Evolutionary conservation across 2,888 invertebrate species (phyloP).

Genomic region (Rhingia campestris): DNA sequence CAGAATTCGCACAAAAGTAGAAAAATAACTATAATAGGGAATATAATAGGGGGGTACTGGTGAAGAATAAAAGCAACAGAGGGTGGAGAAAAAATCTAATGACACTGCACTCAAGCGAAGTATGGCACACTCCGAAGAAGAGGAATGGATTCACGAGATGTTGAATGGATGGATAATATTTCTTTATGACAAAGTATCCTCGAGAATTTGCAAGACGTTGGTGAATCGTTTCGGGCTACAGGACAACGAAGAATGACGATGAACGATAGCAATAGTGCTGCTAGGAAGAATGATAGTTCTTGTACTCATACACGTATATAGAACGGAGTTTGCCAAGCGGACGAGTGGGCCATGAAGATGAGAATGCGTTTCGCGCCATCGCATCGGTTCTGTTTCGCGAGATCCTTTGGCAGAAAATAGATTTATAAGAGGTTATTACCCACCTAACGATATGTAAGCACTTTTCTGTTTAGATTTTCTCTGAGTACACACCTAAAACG

Average conservation of each 20-base stretch:
- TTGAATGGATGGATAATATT: conserved; percentile 57
- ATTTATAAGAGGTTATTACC: neutral
- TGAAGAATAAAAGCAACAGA: neutral
- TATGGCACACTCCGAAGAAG: conserved; percentile 44
- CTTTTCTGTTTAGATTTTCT: no score
- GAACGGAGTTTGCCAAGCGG: conserved; percentile 19
- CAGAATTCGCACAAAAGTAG: conserved; percentile 11
- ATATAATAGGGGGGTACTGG: conserved; percentile 25
- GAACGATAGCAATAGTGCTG: conserved; percentile 7
- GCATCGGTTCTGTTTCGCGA: neutral
- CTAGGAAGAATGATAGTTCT: no score
- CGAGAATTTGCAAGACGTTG: conserved; percentile 54
- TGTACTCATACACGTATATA: neutral
- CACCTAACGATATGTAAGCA: conserved; percentile 33
- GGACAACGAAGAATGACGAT: conserved; percentile 43
- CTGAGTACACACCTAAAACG: neutral
- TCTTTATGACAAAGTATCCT: conserved; percentile 58
- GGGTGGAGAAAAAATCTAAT: conserved; percentile 27
- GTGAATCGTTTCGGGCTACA: conserved; percentile 46
- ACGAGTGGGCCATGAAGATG: conserved; percentile 9
- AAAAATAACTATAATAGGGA: conserved; percentile 41
- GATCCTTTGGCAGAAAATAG: conserved; percentile 6
- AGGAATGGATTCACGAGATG: conserved; percentile 52
- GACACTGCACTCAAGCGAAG: conserved; percentile 47
- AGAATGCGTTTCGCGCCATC: conserved; percentile 11